Evolutionary conservation across 2,797 vertebrate genomes (phyloP).

Genomic region (Danio albolineatus): DNA sequence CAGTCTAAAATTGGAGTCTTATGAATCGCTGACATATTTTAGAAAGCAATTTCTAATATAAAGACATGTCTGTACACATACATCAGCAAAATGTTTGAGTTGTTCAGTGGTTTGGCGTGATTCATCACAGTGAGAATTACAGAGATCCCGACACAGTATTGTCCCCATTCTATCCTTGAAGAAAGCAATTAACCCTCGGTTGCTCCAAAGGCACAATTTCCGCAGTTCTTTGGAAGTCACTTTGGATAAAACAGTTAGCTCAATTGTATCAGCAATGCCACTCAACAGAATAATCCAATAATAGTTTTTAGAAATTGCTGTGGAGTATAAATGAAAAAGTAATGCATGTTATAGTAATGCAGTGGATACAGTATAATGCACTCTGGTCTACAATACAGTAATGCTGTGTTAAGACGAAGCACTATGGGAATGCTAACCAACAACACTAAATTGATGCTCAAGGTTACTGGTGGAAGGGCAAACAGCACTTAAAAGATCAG

Average conservation of each 20-base stretch:
- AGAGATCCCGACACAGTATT: not conserved
- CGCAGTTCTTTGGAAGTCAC: not conserved
- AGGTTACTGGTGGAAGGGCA: slow-evolving; percentile 46
- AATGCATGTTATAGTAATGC: too few relatives aligned
- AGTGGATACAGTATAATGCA: too few relatives aligned
- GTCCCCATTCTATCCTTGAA: slow-evolving; percentile 18
- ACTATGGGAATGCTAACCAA: slow-evolving; percentile 32
- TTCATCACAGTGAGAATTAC: not conserved
- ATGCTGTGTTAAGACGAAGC: not conserved
- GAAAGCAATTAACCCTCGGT: slow-evolving; percentile 24
- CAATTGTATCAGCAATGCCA: slow-evolving; percentile 5
- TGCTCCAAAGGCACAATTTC: slow-evolving; percentile 9
- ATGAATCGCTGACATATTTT: not conserved
- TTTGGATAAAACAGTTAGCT: not conserved
- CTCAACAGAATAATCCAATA: not conserved
- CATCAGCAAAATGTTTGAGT: not conserved
- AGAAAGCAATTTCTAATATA: not conserved
- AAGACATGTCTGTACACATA: not conserved
- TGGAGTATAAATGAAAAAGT: not conserved
- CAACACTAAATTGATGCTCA: slow-evolving; percentile 23
- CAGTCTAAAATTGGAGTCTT: not conserved
- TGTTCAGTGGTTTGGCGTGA: not conserved
- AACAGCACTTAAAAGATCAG: slow-evolving; percentile 39
- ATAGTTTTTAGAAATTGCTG: slow-evolving; percentile 6
- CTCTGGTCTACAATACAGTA: not conserved